Evolutionary conservation across 1,140 invertebrate species (phyloP).

Genomic region (Cryptotermes secundus): DNA sequence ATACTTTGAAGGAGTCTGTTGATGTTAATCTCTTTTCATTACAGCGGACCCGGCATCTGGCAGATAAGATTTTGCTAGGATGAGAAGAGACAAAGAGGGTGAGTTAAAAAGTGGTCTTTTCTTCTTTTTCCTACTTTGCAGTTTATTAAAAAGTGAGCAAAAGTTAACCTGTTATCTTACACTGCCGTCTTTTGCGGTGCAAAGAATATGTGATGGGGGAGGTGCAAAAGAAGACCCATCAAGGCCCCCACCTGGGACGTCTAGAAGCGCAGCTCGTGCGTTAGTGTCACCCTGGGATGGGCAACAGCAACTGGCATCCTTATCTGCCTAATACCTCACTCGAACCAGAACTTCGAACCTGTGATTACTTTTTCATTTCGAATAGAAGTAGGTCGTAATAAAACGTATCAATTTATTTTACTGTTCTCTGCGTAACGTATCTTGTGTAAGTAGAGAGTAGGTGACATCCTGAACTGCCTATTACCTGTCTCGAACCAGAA

Average conservation of each 20-base stretch:
- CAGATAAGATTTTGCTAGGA: background rate
- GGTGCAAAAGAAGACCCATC: background rate
- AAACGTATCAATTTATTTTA: too few relatives aligned
- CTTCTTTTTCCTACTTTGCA: conserved; percentile 32
- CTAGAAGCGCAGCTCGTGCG: background rate
- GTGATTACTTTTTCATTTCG: too few relatives aligned
- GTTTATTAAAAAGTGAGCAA: conserved; percentile 37
- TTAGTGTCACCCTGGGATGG: background rate
- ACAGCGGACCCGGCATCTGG: background rate
- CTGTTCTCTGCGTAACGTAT: too few relatives aligned
- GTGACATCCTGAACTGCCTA: too few relatives aligned
- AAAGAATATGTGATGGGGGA: background rate
- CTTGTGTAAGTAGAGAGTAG: too few relatives aligned
- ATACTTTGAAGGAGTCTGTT: background rate
- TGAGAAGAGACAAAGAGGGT: background rate
- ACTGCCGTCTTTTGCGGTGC: conserved; percentile 10
- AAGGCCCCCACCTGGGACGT: background rate
- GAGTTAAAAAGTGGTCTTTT: background rate
- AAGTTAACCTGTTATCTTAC: conserved; percentile 36
- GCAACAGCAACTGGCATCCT: background rate
- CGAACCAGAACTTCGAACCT: too few relatives aligned
- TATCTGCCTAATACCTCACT: background rate
- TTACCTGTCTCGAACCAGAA: too few relatives aligned
- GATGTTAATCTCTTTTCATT: background rate
- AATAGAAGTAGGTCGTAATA: too few relatives aligned